Percentiles rank a stretch among this genome's conserved stretches.
Evolutionary conservation across 37 sponge, comb jelly and placozoan genomes (phyloP).

Genomic region (Oopsacas minuta): DNA sequence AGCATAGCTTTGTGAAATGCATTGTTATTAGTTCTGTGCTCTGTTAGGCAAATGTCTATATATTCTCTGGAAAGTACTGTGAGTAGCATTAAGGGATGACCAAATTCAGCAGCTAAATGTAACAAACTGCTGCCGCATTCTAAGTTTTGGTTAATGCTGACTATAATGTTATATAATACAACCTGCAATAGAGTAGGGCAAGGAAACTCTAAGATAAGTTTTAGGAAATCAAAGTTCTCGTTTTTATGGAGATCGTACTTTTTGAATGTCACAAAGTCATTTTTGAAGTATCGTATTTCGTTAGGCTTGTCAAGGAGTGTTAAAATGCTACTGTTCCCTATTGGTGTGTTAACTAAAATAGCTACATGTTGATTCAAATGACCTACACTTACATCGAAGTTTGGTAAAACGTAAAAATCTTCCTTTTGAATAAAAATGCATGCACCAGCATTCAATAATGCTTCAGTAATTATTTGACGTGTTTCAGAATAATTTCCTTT

Average conservation of each 20-base stretch:
- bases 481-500: not conserved
- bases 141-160: not conserved
- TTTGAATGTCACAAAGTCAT: not conserved
- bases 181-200: not conserved
- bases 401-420: not conserved
- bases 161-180: not conserved
- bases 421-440: not conserved
- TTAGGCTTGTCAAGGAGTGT: not conserved
- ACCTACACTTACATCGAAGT: not conserved
- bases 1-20: conserved; percentile 2
- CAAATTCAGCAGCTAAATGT: not conserved
- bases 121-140: not conserved
- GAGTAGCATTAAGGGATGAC: not conserved
- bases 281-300: not conserved
- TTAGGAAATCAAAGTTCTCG: not conserved
- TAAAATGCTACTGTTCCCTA: not conserved
- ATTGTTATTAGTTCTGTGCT: not conserved
- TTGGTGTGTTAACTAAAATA: not conserved
- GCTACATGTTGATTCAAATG: not conserved
- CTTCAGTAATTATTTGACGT: not conserved
- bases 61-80: not conserved
- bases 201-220: not conserved
- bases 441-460: not conserved
- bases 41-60: not conserved
- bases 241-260: not conserved